Percentiles rank a stretch among this genome's conserved stretches.
These are phyloP conservation scores for Orchestes rusci DNA, from an alignment of 2,888 invertebrate species.

Conservation along the genomic window DNA sequence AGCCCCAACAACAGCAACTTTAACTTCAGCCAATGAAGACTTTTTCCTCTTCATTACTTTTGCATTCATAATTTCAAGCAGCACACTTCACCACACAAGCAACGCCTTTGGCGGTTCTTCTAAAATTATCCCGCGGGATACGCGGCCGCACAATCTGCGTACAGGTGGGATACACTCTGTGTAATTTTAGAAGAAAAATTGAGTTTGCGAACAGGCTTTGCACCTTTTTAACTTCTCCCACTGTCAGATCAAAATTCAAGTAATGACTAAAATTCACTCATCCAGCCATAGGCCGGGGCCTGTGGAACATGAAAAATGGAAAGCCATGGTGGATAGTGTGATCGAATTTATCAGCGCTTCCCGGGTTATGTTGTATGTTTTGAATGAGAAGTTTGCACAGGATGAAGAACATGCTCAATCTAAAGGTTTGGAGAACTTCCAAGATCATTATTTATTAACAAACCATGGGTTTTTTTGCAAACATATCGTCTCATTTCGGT, in stretches of 20 bases:
- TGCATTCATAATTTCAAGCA: constrained; percentile 54
- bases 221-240: background rate
- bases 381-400: constrained; percentile 14
- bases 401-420: too few relatives aligned
- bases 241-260: constrained; percentile 1
- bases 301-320: constrained; percentile 21
- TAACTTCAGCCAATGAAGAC: constrained; percentile 81
- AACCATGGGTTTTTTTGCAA: too few relatives aligned
- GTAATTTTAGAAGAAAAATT: too few relatives aligned
- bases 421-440: too few relatives aligned
- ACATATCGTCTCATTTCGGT: too few relatives aligned
- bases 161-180: too few relatives aligned
- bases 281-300: background rate
- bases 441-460: too few relatives aligned
- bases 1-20: constrained; percentile 84
- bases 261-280: background rate
- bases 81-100: background rate
- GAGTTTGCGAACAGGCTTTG: too few relatives aligned
- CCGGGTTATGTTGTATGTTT: constrained; percentile 16
- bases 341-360: constrained; percentile 25
- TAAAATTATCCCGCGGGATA: too few relatives aligned
- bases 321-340: constrained; percentile 24
- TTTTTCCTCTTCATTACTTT: constrained; percentile 83
- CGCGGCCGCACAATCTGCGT: too few relatives aligned
- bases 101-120: too few relatives aligned